Evolutionary conservation across 2,797 vertebrate genomes (phyloP).

Genomic region (Varecia variegata): DNA sequence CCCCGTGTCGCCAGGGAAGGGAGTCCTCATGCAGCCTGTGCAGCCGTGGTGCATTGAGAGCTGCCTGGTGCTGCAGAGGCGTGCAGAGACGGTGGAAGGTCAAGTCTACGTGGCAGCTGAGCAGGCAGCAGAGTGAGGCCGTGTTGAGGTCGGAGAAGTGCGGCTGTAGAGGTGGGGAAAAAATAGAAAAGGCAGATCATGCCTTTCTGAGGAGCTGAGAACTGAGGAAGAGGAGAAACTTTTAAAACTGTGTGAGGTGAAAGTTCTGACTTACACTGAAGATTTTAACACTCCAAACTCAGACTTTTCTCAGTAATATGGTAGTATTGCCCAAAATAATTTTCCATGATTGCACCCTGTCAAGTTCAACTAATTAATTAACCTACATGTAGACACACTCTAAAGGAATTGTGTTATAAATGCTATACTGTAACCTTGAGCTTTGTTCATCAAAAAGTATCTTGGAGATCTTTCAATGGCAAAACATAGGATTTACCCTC

Average conservation of each 20-base stretch:
- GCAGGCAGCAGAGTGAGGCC: constrained; percentile 75
- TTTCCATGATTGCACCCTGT: neutral
- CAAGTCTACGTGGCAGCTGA: constrained; percentile 78
- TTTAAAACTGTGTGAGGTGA: neutral
- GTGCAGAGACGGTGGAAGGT: constrained; percentile 82
- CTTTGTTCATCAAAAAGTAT: neutral
- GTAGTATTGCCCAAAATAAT: neutral
- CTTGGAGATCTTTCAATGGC: neutral
- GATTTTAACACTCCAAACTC: neutral
- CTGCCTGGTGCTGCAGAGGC: constrained; percentile 76
- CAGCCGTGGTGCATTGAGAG: constrained; percentile 82
- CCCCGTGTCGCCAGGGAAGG: constrained; percentile 79
- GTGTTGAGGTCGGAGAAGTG: too few relatives aligned
- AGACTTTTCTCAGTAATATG: neutral
- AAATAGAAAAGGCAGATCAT: neutral
- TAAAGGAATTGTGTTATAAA: neutral
- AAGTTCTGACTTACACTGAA: neutral
- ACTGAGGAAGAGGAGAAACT: neutral
- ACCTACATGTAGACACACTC: neutral
- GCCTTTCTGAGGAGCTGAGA: neutral
- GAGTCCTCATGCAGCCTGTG: constrained; percentile 82
- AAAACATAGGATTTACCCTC: neutral
- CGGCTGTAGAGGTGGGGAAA: neutral
- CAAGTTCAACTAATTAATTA: neutral
- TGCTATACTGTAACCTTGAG: neutral